Evolutionary conservation across 2,113 vertebrate species (phyloP).

Genomic region (Melanotaenia duboulayi): DNA sequence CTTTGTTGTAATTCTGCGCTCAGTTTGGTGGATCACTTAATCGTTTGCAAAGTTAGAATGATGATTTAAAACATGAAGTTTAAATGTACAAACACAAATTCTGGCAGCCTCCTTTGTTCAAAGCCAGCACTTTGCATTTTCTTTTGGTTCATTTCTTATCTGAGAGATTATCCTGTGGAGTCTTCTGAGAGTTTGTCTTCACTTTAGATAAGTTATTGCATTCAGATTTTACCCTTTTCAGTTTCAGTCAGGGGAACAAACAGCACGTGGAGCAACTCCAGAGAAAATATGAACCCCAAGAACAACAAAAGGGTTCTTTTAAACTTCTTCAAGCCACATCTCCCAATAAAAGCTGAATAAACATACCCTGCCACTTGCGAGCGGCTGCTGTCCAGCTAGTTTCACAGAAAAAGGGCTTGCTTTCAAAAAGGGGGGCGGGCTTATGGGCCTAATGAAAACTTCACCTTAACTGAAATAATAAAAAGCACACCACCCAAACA

Average conservation of each 20-base stretch:
- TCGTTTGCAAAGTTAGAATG: slow-evolving; percentile 34
- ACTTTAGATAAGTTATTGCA: slow-evolving; percentile 76
- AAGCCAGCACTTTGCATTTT: slow-evolving; percentile 46
- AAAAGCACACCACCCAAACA: slow-evolving; percentile 71
- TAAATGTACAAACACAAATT: slow-evolving; percentile 27
- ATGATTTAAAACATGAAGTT: slow-evolving; percentile 41
- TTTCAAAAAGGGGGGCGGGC: slow-evolving; percentile 63
- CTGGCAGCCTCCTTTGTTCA: slow-evolving; percentile 33
- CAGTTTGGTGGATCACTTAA: slow-evolving; percentile 35
- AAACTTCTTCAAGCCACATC: slow-evolving; percentile 86
- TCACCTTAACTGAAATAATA: slow-evolving; percentile 80
- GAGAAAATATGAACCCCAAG: slow-evolving; percentile 82
- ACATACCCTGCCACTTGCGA: slow-evolving; percentile 82
- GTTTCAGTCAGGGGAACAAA: slow-evolving; percentile 73
- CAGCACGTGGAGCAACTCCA: slow-evolving; percentile 78
- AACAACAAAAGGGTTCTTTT: slow-evolving; percentile 86
- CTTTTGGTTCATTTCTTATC: slow-evolving; percentile 63
- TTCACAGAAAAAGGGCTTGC: slow-evolving; percentile 68
- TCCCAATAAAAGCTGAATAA: slow-evolving; percentile 90
- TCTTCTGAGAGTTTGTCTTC: slow-evolving; percentile 70
- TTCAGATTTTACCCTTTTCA: slow-evolving; percentile 67
- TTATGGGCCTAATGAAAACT: slow-evolving; percentile 77
- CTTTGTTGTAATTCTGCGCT: slow-evolving; percentile 35
- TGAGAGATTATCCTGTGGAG: slow-evolving; percentile 58
- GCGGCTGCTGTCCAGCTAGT: slow-evolving; percentile 75